Conservation (phyloP, 2,113 vertebrate species). For the Lamprologus speciosus region DNA sequence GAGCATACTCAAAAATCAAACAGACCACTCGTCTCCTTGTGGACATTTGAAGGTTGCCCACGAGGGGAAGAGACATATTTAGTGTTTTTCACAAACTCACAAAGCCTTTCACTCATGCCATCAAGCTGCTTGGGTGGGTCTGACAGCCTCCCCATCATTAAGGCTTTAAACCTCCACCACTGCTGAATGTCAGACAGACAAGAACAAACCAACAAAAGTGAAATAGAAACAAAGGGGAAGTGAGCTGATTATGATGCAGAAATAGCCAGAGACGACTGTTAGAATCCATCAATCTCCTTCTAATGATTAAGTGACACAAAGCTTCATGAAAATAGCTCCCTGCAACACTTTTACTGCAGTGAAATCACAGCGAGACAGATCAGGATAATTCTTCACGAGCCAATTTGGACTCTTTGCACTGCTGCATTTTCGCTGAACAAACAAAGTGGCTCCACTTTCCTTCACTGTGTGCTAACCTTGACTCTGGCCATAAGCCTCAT, state of each 20-base stretch:
- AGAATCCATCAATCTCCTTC: constrained; percentile 23
- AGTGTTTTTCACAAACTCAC: constrained; percentile 16
- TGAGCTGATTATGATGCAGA: constrained; percentile 28
- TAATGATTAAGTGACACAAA: constrained; percentile 33
- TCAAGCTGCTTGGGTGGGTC: constrained; percentile 41
- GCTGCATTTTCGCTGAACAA: not conserved
- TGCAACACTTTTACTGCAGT: not conserved
- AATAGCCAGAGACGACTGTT: constrained; percentile 24
- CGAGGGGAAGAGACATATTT: not conserved
- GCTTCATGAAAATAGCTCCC: not conserved
- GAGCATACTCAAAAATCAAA: not conserved
- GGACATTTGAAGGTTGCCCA: constrained; percentile 6
- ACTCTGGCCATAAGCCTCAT: constrained; percentile 29
- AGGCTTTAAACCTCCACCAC: constrained; percentile 22
- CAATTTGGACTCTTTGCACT: constrained; percentile 10
- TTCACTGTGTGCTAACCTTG: constrained; percentile 43
- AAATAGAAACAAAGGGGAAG: constrained; percentile 25
- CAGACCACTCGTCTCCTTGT: constrained; percentile 1
- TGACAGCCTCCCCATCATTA: constrained; percentile 50
- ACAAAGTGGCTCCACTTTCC: not conserved
- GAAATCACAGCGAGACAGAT: not conserved
- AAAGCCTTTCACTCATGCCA: constrained; percentile 20
- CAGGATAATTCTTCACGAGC: not conserved
- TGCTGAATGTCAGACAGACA: constrained; percentile 3
- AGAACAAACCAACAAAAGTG: constrained; percentile 4